Percentiles rank a stretch among this genome's conserved stretches.
Evolutionary conservation across 2,888 invertebrate species (phyloP).

Genomic region (Dromius quadrimaculatus): DNA sequence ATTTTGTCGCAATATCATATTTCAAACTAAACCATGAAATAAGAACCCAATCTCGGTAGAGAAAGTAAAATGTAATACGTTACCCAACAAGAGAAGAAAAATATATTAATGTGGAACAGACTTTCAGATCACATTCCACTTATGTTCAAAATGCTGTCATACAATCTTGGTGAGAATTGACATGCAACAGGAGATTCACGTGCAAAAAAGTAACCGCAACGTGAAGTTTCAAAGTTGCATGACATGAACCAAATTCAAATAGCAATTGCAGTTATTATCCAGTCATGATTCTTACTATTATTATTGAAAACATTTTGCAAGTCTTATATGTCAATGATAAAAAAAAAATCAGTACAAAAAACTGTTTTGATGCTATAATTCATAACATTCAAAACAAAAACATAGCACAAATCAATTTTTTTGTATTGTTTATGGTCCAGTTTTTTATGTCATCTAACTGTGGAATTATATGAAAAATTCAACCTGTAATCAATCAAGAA

Average conservation of each 20-base stretch:
- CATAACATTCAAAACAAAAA: too few species aligned
- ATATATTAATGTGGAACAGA: conserved; percentile 17
- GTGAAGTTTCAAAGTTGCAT: not conserved
- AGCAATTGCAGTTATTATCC: too few species aligned
- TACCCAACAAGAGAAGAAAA: conserved; percentile 26
- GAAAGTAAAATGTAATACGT: conserved; percentile 32
- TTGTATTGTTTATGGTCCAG: not conserved
- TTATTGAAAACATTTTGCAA: too few species aligned
- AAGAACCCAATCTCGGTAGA: conserved; percentile 8
- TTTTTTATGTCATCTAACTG: not conserved
- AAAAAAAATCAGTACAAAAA: too few species aligned
- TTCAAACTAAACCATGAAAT: conserved; percentile 17
- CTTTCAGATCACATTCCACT: conserved; percentile 33
- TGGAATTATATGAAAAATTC: not conserved
- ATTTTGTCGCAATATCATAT: conserved; percentile 9
- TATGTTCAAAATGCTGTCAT: conserved; percentile 15
- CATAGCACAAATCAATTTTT: not conserved
- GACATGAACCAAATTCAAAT: too few species aligned
- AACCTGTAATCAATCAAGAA: not conserved
- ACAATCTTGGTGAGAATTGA: conserved; percentile 13
- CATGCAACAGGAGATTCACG: not conserved
- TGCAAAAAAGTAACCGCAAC: conserved; percentile 14
- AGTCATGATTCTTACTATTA: too few species aligned
- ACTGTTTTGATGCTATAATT: too few species aligned
- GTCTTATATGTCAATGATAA: too few species aligned